Evolutionary conservation across 2,797 vertebrate genomes (phyloP).

Genomic region (Gymnothorax javanicus): DNA sequence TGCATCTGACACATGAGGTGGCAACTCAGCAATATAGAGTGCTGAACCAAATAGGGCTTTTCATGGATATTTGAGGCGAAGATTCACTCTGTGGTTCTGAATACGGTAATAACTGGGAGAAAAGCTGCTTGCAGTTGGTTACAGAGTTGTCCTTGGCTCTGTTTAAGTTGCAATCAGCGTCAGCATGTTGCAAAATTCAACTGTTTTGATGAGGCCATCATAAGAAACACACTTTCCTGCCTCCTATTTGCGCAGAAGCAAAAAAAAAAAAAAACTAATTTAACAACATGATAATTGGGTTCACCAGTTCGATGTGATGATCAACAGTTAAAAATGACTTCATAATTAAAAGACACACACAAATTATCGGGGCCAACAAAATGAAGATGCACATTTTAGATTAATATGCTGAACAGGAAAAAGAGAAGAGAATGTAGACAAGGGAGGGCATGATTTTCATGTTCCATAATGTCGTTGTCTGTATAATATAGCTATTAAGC

Average conservation of each 20-base stretch:
- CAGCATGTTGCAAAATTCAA: background rate
- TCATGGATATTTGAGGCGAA: background rate
- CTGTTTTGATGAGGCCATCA: background rate
- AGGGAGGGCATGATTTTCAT: background rate
- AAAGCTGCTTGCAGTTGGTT: background rate
- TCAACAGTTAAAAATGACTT: background rate
- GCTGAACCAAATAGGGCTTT: background rate
- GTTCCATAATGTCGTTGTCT: conserved; percentile 6
- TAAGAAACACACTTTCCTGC: background rate
- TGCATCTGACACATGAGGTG: background rate
- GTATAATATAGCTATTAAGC: background rate
- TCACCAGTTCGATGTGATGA: background rate
- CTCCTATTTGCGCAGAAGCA: background rate
- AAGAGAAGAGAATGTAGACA: background rate
- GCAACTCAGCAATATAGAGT: background rate
- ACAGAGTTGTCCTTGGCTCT: background rate
- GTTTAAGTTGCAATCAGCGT: background rate
- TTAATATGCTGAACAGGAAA: background rate
- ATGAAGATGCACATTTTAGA: background rate
- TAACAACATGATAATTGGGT: background rate
- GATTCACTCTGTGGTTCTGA: background rate
- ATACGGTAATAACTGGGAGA: background rate
- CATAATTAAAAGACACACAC: background rate
- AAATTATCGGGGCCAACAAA: background rate
- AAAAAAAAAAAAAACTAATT: background rate